These are phyloP conservation scores for Caenorhabditis parvicauda DNA, from an alignment of 2,888 invertebrate species.

Conservation along the genomic window DNA sequence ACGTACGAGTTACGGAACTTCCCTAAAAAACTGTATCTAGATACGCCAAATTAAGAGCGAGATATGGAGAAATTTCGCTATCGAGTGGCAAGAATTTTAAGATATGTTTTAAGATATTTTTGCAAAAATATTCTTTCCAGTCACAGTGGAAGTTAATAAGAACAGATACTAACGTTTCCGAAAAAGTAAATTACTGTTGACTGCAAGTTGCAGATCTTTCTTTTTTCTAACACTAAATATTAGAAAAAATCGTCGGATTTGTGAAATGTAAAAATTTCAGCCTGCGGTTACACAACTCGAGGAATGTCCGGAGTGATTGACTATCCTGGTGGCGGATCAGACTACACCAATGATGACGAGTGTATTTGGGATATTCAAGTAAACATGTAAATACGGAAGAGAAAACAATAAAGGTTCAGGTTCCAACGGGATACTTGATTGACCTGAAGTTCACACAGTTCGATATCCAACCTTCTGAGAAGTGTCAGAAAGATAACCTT, in stretches of 20 bases:
- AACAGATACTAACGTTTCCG: too few species aligned
- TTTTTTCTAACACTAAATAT: not conserved
- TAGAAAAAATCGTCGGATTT: slow-evolving; percentile 4
- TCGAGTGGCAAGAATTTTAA: too few species aligned
- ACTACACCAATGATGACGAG: slow-evolving; percentile 45
- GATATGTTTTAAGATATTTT: not conserved
- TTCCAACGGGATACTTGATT: slow-evolving; percentile 52
- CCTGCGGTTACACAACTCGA: slow-evolving; percentile 50
- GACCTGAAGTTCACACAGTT: slow-evolving; percentile 40
- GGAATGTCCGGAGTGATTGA: slow-evolving; percentile 42
- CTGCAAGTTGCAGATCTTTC: too few species aligned
- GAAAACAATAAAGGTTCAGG: slow-evolving; percentile 8
- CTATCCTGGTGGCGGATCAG: slow-evolving; percentile 33
- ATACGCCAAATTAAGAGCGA: too few species aligned
- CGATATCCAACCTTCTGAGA: slow-evolving; percentile 40
- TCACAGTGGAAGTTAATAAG: too few species aligned
- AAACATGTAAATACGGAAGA: not conserved
- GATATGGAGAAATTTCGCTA: too few species aligned
- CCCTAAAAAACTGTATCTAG: too few species aligned
- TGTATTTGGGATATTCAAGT: slow-evolving; percentile 56
- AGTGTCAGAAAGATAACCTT: slow-evolving; percentile 47
- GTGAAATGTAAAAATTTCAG: too few species aligned
- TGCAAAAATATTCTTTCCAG: too few species aligned
- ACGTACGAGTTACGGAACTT: too few species aligned
- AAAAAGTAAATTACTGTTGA: too few species aligned